Evolutionary conservation across 92 coral and sea anemone species (phyloP), one percentile per base, ranked within the genome.

Genomic region (Chrysogorgia sp.): DNA sequence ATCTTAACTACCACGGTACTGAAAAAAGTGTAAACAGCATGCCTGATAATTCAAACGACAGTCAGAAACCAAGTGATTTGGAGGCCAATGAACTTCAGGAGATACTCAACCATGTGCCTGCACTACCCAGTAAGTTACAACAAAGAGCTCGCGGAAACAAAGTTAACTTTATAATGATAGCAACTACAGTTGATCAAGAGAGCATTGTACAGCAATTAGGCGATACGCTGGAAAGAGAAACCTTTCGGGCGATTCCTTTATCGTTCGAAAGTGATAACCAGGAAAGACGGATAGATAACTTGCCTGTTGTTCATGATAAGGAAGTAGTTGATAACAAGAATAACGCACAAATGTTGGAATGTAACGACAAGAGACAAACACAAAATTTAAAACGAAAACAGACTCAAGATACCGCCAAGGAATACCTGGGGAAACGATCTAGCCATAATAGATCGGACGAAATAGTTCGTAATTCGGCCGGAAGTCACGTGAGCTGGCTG

Each of bases 81-180:
- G 59, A 49, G 1, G 25, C 55, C 0, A 47, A 47, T 26, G 76
- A 69, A 47, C 76, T 69, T 4, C 59, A 48, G 29, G 76, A 69
- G 48, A 37, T 69, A 26, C 76, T 69, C 2, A 47, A 29, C 12
- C 60, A 69, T 30, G 76, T 49, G 28, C 76, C 76, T 25, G 35
- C 40, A 22, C n/a, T 69, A 26, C 76, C 76, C 28, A 69, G 40
- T 31, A 31, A 28, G 40, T 17, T 26, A 25, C 12, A 4, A 37
- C 40, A 22, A 28, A 47, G 10, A 47, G n/a, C 10, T 45, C 59
- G 7, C 15, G 76, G 60, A 48, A 49, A 47, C 34, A 69, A 49
- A 48, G 55, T 69, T 35, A 69, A 49, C 59, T 69, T 69, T 45
- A n/a, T 69, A n/a, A 45, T 69, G 60, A 69, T 69, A 19, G 59